A percentile compares a stretch with the other conserved stretches of the same genome.
These are phyloP conservation scores for Drosophila sulfurigaster DNA, from an alignment of 1,140 invertebrate genomes.

Conservation along the genomic window DNA sequence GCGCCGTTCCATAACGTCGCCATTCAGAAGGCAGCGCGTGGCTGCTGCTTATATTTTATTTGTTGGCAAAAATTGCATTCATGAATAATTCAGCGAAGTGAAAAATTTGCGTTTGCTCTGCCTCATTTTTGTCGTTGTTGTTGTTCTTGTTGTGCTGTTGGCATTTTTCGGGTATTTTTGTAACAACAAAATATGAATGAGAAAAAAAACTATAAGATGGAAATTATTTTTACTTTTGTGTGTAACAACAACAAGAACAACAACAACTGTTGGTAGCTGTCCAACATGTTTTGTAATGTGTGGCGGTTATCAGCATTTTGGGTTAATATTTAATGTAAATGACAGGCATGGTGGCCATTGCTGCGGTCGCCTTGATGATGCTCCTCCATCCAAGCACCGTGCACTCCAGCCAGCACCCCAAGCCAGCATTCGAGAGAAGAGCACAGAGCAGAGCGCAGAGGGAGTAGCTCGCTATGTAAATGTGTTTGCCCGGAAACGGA, in stretches of 20 bases:
- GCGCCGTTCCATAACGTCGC: conserved; percentile 10
- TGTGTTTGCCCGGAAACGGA: conserved; percentile 58
- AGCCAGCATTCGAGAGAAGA: neutral
- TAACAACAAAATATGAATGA: conserved; percentile 19
- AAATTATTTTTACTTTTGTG: conserved; percentile 62
- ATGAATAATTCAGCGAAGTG: conserved; percentile 83
- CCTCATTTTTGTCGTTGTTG: conserved; percentile 16
- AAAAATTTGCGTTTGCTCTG: conserved; percentile 66
- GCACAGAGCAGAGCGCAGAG: neutral
- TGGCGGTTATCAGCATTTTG: conserved; percentile 76
- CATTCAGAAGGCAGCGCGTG: conserved; percentile 10
- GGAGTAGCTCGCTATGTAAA: conserved; percentile 60
- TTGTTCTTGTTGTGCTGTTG: too few species aligned
- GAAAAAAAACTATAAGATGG: conserved; percentile 42
- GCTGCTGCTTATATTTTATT: conserved; percentile 79
- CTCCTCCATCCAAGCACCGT: conserved; percentile 14
- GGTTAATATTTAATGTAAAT: conserved; percentile 82
- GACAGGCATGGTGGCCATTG: conserved; percentile 49
- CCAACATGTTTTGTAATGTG: conserved; percentile 61
- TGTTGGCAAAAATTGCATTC: conserved; percentile 82
- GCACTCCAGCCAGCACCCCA: neutral
- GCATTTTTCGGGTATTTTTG: conserved; percentile 39
- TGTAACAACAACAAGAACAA: conserved; percentile 15
- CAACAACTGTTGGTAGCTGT: conserved; percentile 40
- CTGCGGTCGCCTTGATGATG: conserved; percentile 65